These are phyloP conservation scores for Sebastes miniatus DNA, from an alignment of 2,797 vertebrate genomes.

Conservation along the genomic window DNA sequence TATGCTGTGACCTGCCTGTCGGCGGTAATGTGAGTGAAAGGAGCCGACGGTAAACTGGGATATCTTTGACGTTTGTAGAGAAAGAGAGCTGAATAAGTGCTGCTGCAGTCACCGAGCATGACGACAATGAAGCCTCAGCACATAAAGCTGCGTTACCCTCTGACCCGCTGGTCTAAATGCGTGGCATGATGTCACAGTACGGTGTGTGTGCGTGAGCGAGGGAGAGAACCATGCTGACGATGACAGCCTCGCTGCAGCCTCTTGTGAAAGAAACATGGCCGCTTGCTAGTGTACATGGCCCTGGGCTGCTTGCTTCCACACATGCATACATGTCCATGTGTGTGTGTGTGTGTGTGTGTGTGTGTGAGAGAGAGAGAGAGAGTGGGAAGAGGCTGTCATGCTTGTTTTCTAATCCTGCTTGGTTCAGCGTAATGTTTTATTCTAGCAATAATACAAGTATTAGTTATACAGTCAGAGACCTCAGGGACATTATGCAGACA, in stretches of 20 bases:
- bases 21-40: constrained; percentile 16
- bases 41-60: constrained; percentile 12
- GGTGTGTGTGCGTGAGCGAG: constrained; percentile 3
- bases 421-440: constrained; percentile 66
- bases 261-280: constrained; percentile 75
- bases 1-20: constrained; percentile 13
- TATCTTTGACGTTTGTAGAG: constrained; percentile 10
- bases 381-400: constrained; percentile 59
- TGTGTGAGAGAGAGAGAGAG: neutral
- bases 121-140: constrained; percentile 54
- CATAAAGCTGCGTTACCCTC: constrained; percentile 60
- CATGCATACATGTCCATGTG: constrained; percentile 31
- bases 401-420: constrained; percentile 69
- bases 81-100: constrained; percentile 40
- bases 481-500: constrained; percentile 60
- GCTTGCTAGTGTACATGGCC: constrained; percentile 73
- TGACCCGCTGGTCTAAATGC: constrained; percentile 67
- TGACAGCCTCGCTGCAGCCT: constrained; percentile 67
- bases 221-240: constrained; percentile 55
- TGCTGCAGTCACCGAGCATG: constrained; percentile 49
- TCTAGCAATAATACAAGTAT: constrained; percentile 70
- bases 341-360: constrained; percentile 30
- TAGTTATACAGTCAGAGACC: constrained; percentile 67
- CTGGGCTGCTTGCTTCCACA: constrained; percentile 69
- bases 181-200: constrained; percentile 66